Evolutionary conservation across 1,140 invertebrate genomes (phyloP).

Genomic region (Rhyacophila brunnea): DNA sequence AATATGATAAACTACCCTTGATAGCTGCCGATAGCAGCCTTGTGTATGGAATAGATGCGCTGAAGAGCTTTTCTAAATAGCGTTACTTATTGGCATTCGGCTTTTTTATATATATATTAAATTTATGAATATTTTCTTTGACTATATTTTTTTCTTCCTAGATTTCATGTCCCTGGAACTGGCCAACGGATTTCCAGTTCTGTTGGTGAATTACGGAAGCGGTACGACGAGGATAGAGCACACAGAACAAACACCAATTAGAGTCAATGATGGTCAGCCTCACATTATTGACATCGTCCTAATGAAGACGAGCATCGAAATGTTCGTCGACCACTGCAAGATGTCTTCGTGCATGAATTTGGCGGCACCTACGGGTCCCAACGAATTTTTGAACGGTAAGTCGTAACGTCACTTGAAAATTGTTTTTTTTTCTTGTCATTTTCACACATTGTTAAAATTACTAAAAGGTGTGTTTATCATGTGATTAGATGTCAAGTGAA

Average conservation of each 20-base stretch:
- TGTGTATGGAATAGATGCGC: no score
- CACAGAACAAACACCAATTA: slow-evolving; percentile 65
- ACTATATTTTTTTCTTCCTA: slow-evolving; percentile 43
- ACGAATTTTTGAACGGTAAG: slow-evolving; percentile 73
- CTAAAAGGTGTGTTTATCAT: no score
- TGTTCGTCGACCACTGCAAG: slow-evolving; percentile 75
- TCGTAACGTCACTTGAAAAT: no score
- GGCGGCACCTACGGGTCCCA: slow-evolving; percentile 65
- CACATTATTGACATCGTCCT: slow-evolving; percentile 82
- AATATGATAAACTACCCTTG: no score
- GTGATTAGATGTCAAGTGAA: no score
- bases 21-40: no score
- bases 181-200: slow-evolving; percentile 75
- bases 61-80: no score
- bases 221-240: slow-evolving; percentile 73
- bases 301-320: slow-evolving; percentile 67
- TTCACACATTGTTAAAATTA: no score
- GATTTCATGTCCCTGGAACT: slow-evolving; percentile 94
- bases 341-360: slow-evolving; percentile 70
- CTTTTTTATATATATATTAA: no score
- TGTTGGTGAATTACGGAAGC: slow-evolving; percentile 88
- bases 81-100: no score
- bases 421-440: not conserved
- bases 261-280: slow-evolving; percentile 72
- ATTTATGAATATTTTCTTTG: no score